Evolutionary conservation across 1,140 invertebrate species (phyloP).

Genomic region (Lamellibrachia luymesi): DNA sequence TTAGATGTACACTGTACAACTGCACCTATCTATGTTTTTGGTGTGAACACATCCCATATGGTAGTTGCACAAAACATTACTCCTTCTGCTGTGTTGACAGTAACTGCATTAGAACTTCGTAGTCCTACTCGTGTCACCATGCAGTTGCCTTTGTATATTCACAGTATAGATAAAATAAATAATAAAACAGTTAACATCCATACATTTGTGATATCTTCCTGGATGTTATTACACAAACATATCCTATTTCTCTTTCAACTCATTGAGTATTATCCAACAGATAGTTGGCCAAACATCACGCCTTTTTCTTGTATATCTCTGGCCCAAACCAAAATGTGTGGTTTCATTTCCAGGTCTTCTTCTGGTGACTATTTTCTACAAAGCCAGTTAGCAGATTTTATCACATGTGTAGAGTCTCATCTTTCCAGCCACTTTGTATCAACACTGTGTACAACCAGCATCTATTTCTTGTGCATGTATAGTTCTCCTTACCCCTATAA

Average conservation of each 20-base stretch:
- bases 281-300: neutral
- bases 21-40: neutral
- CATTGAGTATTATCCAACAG: neutral
- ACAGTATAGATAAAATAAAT: neutral
- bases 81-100: neutral
- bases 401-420: neutral
- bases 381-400: neutral
- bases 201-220: neutral
- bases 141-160: neutral
- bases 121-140: neutral
- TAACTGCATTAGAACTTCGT: neutral
- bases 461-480: neutral
- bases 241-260: neutral
- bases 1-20: neutral
- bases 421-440: neutral
- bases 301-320: neutral
- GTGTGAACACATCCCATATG: neutral
- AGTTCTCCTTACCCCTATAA: neutral
- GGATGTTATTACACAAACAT: neutral
- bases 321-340: no score
- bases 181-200: neutral
- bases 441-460: neutral
- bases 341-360: neutral
- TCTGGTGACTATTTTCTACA: neutral
- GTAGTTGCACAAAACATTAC: neutral